Evolutionary conservation across 1,140 invertebrate genomes (phyloP).

Genomic region (Semibalanus balanoides): DNA sequence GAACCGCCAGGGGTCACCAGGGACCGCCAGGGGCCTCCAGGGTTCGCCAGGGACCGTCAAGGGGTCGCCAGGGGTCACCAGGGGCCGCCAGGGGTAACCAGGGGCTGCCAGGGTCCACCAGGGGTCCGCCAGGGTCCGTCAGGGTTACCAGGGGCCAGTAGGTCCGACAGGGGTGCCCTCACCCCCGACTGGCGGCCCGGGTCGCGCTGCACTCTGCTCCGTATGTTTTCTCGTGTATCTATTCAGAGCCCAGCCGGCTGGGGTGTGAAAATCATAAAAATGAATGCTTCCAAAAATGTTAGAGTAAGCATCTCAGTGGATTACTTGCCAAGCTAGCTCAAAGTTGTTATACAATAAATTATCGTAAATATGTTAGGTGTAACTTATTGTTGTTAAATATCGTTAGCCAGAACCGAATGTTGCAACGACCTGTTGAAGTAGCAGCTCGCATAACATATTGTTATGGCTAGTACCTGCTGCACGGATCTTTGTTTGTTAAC

Average conservation of each 20-base stretch:
- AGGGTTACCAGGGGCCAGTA: too few species aligned
- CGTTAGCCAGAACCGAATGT: background rate
- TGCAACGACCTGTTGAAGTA: background rate
- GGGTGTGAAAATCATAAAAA: background rate
- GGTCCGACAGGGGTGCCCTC: background rate
- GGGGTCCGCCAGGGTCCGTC: too few species aligned
- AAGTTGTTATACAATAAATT: slow-evolving; percentile 3
- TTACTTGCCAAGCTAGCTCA: slow-evolving; percentile 1
- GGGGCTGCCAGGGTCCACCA: too few species aligned
- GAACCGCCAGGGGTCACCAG: too few species aligned
- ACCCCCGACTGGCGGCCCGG: too few species aligned
- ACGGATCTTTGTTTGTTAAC: background rate
- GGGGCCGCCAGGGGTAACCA: too few species aligned
- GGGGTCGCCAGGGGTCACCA: too few species aligned
- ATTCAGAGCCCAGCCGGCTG: background rate
- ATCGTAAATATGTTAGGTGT: background rate
- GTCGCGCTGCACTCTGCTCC: background rate
- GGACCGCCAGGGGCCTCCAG: too few species aligned
- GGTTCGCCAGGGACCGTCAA: background rate
- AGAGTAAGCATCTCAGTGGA: slow-evolving; percentile 1
- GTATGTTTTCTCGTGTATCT: background rate
- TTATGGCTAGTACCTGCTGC: background rate
- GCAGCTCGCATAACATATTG: background rate
- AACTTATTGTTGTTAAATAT: background rate
- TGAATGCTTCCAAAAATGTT: slow-evolving; percentile 2